These are phyloP conservation scores for Drosophila simulans DNA, from an alignment of 1,140 invertebrate species.

Conservation along the genomic window DNA sequence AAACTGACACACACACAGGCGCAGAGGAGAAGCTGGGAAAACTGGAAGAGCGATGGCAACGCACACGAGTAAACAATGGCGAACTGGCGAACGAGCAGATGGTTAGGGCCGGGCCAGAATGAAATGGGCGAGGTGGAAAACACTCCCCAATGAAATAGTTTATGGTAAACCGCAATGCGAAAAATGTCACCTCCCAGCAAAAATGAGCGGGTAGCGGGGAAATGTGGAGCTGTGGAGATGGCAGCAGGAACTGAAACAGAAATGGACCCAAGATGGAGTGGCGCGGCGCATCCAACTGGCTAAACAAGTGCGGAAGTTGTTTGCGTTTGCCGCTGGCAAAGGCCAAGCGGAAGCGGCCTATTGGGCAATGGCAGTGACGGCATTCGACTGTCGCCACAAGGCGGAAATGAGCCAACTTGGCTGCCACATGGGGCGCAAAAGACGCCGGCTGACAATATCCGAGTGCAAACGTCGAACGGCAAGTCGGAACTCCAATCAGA, in stretches of 20 bases:
- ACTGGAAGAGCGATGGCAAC: slow-evolving; percentile 52
- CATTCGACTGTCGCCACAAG: slow-evolving; percentile 67
- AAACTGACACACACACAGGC: slow-evolving; percentile 17
- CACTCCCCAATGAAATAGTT: slow-evolving; percentile 82
- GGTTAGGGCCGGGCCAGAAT: slow-evolving; percentile 23
- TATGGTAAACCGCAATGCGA: slow-evolving; percentile 84
- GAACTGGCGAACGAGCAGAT: slow-evolving; percentile 37
- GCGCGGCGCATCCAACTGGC: slow-evolving; percentile 40
- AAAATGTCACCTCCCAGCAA: slow-evolving; percentile 83
- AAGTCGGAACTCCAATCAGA: not conserved
- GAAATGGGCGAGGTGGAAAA: slow-evolving; percentile 43
- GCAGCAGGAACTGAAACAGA: not conserved
- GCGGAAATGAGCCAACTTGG: slow-evolving; percentile 78
- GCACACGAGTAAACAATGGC: slow-evolving; percentile 75
- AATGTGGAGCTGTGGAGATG: not conserved
- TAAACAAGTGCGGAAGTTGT: slow-evolving; percentile 79
- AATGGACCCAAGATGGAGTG: slow-evolving; percentile 20
- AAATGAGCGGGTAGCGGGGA: slow-evolving; percentile 63
- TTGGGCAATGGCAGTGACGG: slow-evolving; percentile 58
- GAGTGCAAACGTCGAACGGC: slow-evolving; percentile 10
- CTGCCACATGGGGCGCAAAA: slow-evolving; percentile 69
- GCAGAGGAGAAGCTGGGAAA: slow-evolving; percentile 13
- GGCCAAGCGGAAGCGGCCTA: slow-evolving; percentile 68
- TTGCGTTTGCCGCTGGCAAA: slow-evolving; percentile 72
- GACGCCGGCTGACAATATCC: slow-evolving; percentile 44